A percentile compares a stretch with the other conserved stretches of the same genome.
Conservation (phyloP, 35 echinoderm and acorn worm genomes). For the Heliocidaris tuberculata region DNA sequence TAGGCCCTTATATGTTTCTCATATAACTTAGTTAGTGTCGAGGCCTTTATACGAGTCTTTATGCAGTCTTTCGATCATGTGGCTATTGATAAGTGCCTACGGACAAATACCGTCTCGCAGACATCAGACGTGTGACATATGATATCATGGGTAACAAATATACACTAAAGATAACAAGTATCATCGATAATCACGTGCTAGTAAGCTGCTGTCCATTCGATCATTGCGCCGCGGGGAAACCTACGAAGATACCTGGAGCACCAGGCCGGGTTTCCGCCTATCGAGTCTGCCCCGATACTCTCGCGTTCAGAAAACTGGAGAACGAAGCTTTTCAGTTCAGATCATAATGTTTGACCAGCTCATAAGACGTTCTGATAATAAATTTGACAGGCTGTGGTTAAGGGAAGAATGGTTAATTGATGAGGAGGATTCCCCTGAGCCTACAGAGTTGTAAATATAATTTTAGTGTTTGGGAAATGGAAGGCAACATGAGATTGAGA, state of each 20-base stretch:
- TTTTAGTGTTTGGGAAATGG: not conserved
- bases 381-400: too few species aligned
- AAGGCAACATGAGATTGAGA: not conserved
- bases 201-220: not conserved
- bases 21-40: too few species aligned
- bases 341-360: too few species aligned
- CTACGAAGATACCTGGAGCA: not conserved
- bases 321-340: too few species aligned
- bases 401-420: not conserved
- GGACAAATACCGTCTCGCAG: not conserved
- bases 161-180: not conserved
- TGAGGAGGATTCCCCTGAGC: not conserved
- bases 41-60: too few species aligned
- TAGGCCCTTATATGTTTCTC: too few species aligned
- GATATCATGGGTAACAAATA: not conserved
- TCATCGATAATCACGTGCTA: not conserved
- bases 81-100: not conserved
- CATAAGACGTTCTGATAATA: too few species aligned
- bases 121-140: not conserved
- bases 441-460: not conserved
- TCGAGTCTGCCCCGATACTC: not conserved
- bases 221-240: not conserved
- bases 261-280: not conserved
- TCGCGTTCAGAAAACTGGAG: not conserved
- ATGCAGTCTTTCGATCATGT: not conserved